phyloP scores from a whole-genome alignment of 2,888 invertebrate genomes.

The Napeogenes sylphis region DNA sequence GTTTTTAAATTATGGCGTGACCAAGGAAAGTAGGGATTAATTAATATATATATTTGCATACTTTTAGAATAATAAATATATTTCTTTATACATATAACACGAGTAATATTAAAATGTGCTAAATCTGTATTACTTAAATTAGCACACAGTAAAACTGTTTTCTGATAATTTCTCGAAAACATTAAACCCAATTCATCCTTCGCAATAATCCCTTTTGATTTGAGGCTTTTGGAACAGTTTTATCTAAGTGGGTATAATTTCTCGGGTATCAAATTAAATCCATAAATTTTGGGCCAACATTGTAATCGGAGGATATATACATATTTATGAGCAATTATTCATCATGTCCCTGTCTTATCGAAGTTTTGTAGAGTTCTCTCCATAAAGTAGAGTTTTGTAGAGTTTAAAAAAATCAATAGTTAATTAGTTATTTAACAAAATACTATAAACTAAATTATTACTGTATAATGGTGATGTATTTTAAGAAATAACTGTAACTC shows the following conservation, averaged over 20 bases:
- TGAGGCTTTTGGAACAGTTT: conserved; percentile 38
- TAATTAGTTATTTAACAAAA: too few species aligned
- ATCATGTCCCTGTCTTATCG: conserved; percentile 32
- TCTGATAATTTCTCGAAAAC: conserved; percentile 13
- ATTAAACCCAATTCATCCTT: conserved; percentile 23
- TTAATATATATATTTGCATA: too few species aligned
- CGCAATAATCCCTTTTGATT: conserved; percentile 39
- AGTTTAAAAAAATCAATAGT: not conserved
- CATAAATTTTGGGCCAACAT: conserved; percentile 44
- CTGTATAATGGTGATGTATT: too few species aligned
- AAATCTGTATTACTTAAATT: not conserved
- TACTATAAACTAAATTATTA: too few species aligned
- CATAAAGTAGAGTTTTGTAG: not conserved
- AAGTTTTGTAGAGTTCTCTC: conserved; percentile 6
- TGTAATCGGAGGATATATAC: conserved; percentile 44
- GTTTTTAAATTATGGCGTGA: too few species aligned
- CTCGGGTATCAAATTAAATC: conserved; percentile 45
- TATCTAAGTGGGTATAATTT: conserved; percentile 43
- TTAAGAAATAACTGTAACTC: too few species aligned
- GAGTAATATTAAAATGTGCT: too few species aligned
- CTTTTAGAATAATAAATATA: too few species aligned
- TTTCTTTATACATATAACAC: too few species aligned
- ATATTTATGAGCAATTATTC: conserved; percentile 38
- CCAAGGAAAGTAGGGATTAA: too few species aligned
- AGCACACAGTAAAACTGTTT: not conserved